These are phyloP conservation scores for Belgica antarctica DNA, from an alignment of 2,888 invertebrate genomes.

Conservation along the genomic window DNA sequence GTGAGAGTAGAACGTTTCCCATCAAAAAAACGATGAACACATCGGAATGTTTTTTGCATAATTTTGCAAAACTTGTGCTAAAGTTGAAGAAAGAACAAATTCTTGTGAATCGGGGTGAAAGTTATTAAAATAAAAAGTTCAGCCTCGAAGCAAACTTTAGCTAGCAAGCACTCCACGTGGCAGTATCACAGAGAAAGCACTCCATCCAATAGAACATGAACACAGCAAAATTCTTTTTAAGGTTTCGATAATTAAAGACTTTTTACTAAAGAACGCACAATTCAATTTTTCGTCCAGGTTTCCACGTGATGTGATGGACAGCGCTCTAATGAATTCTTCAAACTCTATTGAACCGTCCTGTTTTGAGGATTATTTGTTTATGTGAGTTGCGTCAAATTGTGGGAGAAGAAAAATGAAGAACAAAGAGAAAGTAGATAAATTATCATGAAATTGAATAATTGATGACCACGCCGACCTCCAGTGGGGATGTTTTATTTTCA, in stretches of 20 bases:
- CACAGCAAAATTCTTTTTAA: conserved; percentile 31
- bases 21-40: too few relatives aligned
- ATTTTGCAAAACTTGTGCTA: too few relatives aligned
- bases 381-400: background rate
- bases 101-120: too few relatives aligned
- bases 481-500: too few relatives aligned
- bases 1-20: too few relatives aligned
- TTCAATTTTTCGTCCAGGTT: conserved; percentile 97
- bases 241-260: conserved; percentile 39
- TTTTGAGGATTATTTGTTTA: too few relatives aligned
- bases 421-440: conserved; percentile 25
- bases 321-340: conserved; percentile 96
- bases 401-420: background rate
- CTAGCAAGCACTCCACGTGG: background rate
- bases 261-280: conserved; percentile 68
- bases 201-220: background rate
- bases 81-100: too few relatives aligned
- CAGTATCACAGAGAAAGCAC: conserved; percentile 7
- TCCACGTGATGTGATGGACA: conserved; percentile 97
- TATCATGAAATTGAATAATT: too few relatives aligned
- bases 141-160: too few relatives aligned
- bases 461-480: too few relatives aligned
- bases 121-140: too few relatives aligned
- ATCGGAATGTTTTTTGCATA: too few relatives aligned
- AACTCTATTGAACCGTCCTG: conserved; percentile 99